phyloP scores from a whole-genome alignment of 2,113 vertebrate genomes.

The Excalfactoria chinensis region DNA sequence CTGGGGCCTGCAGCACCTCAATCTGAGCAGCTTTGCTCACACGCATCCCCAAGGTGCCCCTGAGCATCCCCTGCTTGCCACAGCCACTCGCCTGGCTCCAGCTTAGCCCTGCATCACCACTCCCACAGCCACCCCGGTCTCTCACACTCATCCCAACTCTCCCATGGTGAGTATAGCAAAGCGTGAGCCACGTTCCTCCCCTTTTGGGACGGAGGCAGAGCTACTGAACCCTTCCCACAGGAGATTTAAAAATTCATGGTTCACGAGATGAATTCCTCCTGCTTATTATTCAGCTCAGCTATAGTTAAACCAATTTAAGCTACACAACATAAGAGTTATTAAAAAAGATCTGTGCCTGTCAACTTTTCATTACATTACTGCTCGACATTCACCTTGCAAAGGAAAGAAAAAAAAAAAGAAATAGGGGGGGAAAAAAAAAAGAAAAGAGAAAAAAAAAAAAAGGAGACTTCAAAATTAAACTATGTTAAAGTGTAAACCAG shows the following conservation, averaged over 20 bases:
- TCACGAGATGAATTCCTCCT: constrained; percentile 64
- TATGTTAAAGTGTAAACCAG: constrained; percentile 59
- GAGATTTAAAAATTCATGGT: constrained; percentile 36
- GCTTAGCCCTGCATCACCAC: background rate
- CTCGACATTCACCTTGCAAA: constrained; percentile 72
- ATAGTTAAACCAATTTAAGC: constrained; percentile 77
- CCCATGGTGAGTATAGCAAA: background rate
- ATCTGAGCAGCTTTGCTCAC: background rate
- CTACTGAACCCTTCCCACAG: constrained; percentile 11
- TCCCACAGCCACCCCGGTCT: background rate
- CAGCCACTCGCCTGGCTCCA: too few species aligned
- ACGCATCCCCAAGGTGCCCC: fast-evolving
- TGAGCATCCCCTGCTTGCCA: background rate
- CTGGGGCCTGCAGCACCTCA: background rate
- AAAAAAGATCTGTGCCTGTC: constrained; percentile 74
- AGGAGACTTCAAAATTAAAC: constrained; percentile 64
- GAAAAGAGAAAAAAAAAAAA: background rate
- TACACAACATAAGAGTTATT: constrained; percentile 76
- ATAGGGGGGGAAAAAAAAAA: too few species aligned
- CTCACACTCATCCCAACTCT: background rate
- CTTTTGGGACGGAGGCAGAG: background rate
- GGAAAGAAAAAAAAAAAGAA: background rate
- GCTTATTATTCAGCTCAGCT: constrained; percentile 77
- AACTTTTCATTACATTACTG: constrained; percentile 77
- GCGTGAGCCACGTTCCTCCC: background rate